Evolutionary conservation across 1,140 invertebrate genomes (phyloP), one percentile per base, ranked within the genome.

Genomic region (Brachionus koreanus): DNA sequence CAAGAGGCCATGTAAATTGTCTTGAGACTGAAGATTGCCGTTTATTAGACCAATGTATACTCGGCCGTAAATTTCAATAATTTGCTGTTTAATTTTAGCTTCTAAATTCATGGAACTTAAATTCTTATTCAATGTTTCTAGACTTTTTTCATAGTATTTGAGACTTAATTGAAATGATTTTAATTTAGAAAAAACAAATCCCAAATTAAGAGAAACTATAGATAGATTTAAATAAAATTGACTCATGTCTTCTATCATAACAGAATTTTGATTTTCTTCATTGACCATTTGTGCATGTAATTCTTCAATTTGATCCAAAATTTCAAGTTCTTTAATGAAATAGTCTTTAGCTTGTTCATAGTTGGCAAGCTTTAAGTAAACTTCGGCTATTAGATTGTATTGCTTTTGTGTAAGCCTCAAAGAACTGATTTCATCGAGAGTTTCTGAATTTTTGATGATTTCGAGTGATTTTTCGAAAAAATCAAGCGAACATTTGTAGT

Each of bases 151-250:
- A 37, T 79, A 79, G 37, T 37, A 79, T 79, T 79, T 33, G 4
- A 79, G 12, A 29, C 49, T 65, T 61, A 37, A 23, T 57, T 25
- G 23, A 29, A 16, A 42, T 25, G 19, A 19, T 79, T 79, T 79
- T 23, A 61, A 29, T 25, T 79, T 79, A n/a, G 49, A 61, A 65
- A 29, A 65, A 19, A 79, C 49, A 39, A 65, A 79, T 9, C 49
- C 76, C 25, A 79, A 79, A 65, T 79, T 79, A n/a, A 79, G 37
- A 39, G 23, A 61, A 0, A 61, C 19, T 61, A 79, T 65, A 9
- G 61, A 79, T 7, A 61, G n/a, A 79, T 79, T 79, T 43, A 46
- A 74, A 74, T 74, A 19, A 74, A 46, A 46, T 74, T 74, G 69
- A 19, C 43, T 39, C 25, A 74, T 25, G 23, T 46, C 42, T 13